Evolutionary conservation across 2,888 invertebrate genomes (phyloP).

Genomic region (Plebejus argus): DNA sequence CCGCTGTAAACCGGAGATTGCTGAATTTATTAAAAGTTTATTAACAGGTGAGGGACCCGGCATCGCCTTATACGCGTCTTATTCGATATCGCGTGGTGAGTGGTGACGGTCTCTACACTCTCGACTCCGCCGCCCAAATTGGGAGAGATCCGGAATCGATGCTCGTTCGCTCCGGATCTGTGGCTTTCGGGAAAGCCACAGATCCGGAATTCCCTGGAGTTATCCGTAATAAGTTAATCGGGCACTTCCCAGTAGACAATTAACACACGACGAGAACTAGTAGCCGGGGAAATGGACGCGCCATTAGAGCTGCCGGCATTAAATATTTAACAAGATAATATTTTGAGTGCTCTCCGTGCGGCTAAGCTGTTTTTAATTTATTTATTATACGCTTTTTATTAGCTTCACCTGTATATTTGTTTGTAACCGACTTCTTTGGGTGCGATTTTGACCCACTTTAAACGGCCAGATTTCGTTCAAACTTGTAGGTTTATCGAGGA

Average conservation of each 20-base stretch:
- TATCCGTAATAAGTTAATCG: not conserved
- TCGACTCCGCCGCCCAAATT: not conserved
- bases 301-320: not conserved
- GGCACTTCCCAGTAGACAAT: not conserved
- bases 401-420: too few relatives aligned
- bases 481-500: too few relatives aligned
- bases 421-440: too few relatives aligned
- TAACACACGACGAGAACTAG: not conserved
- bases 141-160: not conserved
- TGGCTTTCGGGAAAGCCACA: too few relatives aligned
- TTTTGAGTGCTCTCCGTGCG: not conserved
- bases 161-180: not conserved
- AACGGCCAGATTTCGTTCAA: too few relatives aligned
- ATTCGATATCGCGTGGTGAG: not conserved
- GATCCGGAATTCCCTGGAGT: too few relatives aligned
- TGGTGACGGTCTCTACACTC: not conserved
- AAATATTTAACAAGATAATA: not conserved
- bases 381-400: too few relatives aligned
- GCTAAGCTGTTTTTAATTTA: not conserved
- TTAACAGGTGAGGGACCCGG: not conserved
- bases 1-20: not conserved
- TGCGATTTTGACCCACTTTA: too few relatives aligned
- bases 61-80: not conserved
- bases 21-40: conserved; percentile 22
- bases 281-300: not conserved